Conservation (phyloP, 2,797 vertebrate species). For the Hypotaenidia okinawae region DNA sequence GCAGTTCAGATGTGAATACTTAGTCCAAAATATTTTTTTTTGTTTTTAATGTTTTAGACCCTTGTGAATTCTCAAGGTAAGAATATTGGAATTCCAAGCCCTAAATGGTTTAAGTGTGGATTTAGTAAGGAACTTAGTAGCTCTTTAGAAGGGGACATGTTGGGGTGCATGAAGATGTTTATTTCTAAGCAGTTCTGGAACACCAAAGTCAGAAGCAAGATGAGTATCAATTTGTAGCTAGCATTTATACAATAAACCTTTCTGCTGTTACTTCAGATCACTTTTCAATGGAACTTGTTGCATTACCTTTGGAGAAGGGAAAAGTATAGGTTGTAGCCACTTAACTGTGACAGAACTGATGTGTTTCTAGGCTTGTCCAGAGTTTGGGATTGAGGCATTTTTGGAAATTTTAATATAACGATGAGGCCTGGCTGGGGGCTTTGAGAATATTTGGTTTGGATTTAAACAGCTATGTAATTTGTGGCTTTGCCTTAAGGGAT, state of each 20-base stretch:
- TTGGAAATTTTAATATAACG: background rate
- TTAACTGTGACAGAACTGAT: background rate
- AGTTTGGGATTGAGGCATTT: background rate
- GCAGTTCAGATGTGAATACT: background rate
- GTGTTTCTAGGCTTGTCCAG: background rate
- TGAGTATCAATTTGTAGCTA: background rate
- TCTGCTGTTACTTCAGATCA: background rate
- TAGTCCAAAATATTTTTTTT: background rate
- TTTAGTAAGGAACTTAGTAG: background rate
- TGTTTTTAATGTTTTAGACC: background rate
- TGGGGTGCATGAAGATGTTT: accelerated
- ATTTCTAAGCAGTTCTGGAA: background rate
- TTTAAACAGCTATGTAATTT: background rate
- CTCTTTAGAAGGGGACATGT: background rate
- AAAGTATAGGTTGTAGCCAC: background rate
- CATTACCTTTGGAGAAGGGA: background rate
- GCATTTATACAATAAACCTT: background rate
- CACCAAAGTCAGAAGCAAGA: background rate
- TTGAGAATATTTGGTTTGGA: background rate
- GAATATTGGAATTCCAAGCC: background rate
- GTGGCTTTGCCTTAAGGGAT: background rate
- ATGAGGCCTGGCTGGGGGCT: background rate
- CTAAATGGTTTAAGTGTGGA: background rate
- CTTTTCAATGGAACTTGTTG: background rate
- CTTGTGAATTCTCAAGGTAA: background rate